Evolutionary conservation across 2,888 invertebrate genomes (phyloP).

Genomic region (Nephrotoma flavescens): DNA sequence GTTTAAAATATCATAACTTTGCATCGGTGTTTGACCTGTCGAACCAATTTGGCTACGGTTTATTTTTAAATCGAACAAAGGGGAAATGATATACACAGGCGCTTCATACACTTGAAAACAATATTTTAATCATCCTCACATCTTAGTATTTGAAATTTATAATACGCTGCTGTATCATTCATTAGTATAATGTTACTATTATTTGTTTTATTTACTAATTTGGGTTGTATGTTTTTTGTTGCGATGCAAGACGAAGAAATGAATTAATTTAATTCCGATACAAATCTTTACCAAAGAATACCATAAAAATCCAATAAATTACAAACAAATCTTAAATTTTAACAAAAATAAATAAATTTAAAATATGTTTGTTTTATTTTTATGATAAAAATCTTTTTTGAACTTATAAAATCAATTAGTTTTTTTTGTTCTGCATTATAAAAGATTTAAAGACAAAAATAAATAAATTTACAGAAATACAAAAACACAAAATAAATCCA

Average conservation of each 20-base stretch:
- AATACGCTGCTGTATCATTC: no score
- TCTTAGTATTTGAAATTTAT: no score
- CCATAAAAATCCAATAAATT: not conserved
- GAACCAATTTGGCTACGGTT: no score
- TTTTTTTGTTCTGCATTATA: not conserved
- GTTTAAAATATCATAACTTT: no score
- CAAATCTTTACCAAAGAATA: not conserved
- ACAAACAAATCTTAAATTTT: not conserved
- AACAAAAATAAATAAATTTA: not conserved
- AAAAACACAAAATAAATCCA: not conserved
- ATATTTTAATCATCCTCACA: no score
- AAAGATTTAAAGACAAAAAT: not conserved
- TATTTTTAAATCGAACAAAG: no score
- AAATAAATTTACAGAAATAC: not conserved
- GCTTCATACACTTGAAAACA: no score
- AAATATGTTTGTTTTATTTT: not conserved
- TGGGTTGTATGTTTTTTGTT: not conserved
- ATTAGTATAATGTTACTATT: no score
- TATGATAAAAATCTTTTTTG: constrained; percentile 4
- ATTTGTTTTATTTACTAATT: no score
- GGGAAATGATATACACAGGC: no score
- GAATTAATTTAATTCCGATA: not conserved
- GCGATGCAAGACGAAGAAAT: not conserved
- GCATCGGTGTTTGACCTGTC: no score
- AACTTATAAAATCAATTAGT: constrained; percentile 4